Conservation (phyloP, 2,888 invertebrate species). For the Helicoverpa assulta region DNA sequence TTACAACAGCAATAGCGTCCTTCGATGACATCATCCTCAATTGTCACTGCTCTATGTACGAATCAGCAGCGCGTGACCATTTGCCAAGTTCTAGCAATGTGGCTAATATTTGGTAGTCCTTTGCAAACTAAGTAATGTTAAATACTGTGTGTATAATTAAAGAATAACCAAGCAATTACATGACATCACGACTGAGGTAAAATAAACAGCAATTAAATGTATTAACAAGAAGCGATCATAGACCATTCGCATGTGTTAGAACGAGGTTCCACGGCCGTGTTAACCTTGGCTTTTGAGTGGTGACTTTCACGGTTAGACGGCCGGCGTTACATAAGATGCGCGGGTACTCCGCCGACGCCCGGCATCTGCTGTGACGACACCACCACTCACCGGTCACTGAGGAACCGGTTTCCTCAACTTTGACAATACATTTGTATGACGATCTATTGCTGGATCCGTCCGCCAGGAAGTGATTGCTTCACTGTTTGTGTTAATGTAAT, state of each 20-base stretch:
- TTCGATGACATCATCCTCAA: constrained; percentile 68
- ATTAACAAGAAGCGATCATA: constrained; percentile 77
- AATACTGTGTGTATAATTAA: constrained; percentile 58
- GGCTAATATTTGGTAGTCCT: constrained; percentile 65
- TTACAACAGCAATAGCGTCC: constrained; percentile 51
- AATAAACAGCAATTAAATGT: constrained; percentile 77
- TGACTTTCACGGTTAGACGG: constrained; percentile 90
- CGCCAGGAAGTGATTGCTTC: constrained; percentile 50
- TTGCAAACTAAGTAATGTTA: constrained; percentile 34
- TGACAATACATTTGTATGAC: constrained; percentile 57
- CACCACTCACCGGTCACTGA: constrained; percentile 76
- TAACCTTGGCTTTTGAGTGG: constrained; percentile 90
- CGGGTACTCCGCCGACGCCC: constrained; percentile 72
- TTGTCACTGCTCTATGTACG: constrained; percentile 44
- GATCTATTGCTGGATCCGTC: constrained; percentile 47
- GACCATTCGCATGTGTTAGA: constrained; percentile 85
- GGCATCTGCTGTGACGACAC: constrained; percentile 85
- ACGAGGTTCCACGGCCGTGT: constrained; percentile 83
- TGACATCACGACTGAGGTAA: constrained; percentile 83
- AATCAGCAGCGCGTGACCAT: constrained; percentile 60
- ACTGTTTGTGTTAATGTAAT: constrained; percentile 23
- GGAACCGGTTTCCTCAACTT: constrained; percentile 79
- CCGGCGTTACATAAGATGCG: constrained; percentile 87
- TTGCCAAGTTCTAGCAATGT: constrained; percentile 49
- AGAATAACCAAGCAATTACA: constrained; percentile 76